Evolutionary conservation across 2,888 invertebrate genomes (phyloP), one percentile per base, ranked within the genome.

Genomic region (Dinocampus coccinellae): DNA sequence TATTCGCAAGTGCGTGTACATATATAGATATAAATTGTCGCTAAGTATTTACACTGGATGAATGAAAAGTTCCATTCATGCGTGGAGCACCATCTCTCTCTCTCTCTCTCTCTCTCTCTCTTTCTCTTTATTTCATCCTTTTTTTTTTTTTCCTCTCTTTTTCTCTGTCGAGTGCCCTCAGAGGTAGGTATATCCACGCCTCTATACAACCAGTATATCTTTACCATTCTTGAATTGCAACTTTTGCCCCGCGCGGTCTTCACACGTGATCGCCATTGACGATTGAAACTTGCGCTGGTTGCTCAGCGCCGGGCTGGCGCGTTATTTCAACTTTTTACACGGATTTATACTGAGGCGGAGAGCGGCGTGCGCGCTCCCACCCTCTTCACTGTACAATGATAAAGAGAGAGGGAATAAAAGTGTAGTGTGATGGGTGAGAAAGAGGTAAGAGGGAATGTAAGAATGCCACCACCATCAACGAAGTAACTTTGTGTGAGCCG

Each of bases 191-290:
- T 42, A 63, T 64, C 62, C 71, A 53, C 55, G 20, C 29, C 36
- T 34, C 22, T 20, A 24, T 63, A 74, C 70, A 62, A 65, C 33
- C 29, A 58, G 33, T 33, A 53, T 26, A 11, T 65, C 36, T 10
- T 61, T 34, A 24, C 53, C 22, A 20, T 53, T 47, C 69, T 47
- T 29, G 55, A 55, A 53, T 61, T 22, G 69, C 74, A 73, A 76
- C 75, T 76, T 75, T 76, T 75, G 76, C 74, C 77, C 67, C 73
- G 53, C 75, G 61, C 69, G 73, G 47, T n/a, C 75, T 65, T 75
- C 75, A 79, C 82, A 81, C 83, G 83, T 83, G 83, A 83, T 77
- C 79, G 79, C 80, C 83, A 83, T 83, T 83, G 83, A 83, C 77
- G 80, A 83, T 83, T 76, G 77, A 66, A 47, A 47, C 47, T 47